phyloP scores from a whole-genome alignment of 2,888 invertebrate species.

The Caenorhabditis virilis region DNA sequence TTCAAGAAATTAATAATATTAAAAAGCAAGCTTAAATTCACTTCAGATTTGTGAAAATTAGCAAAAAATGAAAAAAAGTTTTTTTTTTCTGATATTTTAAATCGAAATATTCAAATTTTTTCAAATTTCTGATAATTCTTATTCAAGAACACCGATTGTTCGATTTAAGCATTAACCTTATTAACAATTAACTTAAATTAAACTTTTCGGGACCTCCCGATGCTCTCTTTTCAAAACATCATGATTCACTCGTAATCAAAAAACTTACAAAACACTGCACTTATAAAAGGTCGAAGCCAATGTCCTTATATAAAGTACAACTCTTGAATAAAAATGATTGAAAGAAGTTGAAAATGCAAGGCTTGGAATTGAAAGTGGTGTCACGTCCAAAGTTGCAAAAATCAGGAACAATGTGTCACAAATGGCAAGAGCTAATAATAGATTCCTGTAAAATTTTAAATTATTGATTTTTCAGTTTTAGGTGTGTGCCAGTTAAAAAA shows the following conservation, averaged over 20 bases:
- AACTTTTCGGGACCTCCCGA: no score
- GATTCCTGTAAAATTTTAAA: conserved; percentile 47
- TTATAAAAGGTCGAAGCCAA: conserved; percentile 68
- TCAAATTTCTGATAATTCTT: no score
- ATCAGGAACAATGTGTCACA: conserved; percentile 66
- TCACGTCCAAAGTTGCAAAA: conserved; percentile 66
- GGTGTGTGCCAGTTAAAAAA: neutral
- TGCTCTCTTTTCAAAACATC: neutral
- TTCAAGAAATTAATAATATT: no score
- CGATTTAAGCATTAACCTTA: no score
- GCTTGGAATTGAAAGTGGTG: conserved; percentile 52
- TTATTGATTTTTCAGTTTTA: neutral
- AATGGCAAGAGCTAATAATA: conserved; percentile 64
- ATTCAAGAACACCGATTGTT: no score
- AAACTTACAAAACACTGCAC: conserved; percentile 66
- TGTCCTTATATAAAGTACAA: conserved; percentile 63
- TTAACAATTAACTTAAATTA: no score
- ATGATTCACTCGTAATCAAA: neutral
- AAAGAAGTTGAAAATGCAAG: conserved; percentile 51
- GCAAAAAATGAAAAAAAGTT: no score
- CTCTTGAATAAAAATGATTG: conserved; percentile 53
- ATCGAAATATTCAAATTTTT: no score
- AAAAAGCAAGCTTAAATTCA: no score
- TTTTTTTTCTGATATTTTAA: no score
- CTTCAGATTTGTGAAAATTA: no score